These are phyloP conservation scores for Pantelozetes paolii DNA, from an alignment of 2,888 invertebrate species.

Conservation along the genomic window DNA sequence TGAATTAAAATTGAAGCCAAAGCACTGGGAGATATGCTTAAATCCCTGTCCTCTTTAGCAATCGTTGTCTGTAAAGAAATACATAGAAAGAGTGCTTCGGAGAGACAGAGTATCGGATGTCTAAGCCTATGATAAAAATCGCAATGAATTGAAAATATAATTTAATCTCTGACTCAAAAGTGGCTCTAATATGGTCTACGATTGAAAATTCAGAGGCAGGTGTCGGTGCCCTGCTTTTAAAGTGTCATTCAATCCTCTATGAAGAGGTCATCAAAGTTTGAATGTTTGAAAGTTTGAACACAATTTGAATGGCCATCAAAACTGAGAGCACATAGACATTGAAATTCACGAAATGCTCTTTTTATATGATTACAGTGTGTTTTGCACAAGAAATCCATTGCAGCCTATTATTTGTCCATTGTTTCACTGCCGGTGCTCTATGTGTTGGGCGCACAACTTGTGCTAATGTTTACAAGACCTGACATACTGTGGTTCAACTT, in stretches of 20 bases:
- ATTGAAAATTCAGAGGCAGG: conserved; percentile 36
- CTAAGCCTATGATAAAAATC: conserved; percentile 16
- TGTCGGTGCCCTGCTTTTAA: conserved; percentile 32
- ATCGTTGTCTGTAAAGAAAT: not conserved
- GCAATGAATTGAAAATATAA: conserved; percentile 37
- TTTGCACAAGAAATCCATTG: conserved; percentile 36
- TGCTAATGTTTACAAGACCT: conserved; percentile 14
- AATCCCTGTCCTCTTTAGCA: too few species aligned
- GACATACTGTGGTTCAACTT: not conserved
- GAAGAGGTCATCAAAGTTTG: conserved; percentile 34
- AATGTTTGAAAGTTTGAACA: conserved; percentile 20
- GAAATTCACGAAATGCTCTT: conserved; percentile 29
- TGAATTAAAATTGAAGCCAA: conserved; percentile 8
- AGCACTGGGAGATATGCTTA: too few species aligned
- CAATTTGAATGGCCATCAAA: conserved; percentile 36
- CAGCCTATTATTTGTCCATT: conserved; percentile 33
- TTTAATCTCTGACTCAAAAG: conserved; percentile 8
- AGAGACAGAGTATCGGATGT: conserved; percentile 28
- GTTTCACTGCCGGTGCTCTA: not conserved
- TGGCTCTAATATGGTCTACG: not conserved
- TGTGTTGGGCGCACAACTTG: conserved; percentile 15
- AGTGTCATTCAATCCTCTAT: conserved; percentile 29
- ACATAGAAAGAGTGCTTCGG: not conserved
- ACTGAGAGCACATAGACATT: conserved; percentile 9
- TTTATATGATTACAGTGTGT: not conserved